Evolutionary conservation across 2,797 vertebrate species (phyloP), one percentile per base, ranked within the genome.

Genomic region (Alectoris magna): DNA sequence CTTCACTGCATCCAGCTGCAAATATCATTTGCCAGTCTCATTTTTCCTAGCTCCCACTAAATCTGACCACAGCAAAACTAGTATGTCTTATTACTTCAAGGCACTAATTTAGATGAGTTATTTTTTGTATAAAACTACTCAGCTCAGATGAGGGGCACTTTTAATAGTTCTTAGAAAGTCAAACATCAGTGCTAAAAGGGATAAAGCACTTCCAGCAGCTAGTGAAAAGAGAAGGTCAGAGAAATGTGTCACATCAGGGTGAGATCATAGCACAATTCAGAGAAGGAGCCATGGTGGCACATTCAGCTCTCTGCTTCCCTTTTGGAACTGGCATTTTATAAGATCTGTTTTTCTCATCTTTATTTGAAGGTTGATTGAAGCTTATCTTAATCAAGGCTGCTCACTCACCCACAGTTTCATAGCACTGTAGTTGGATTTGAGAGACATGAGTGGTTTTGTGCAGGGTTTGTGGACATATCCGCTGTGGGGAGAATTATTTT

Each of bases 391-490:
- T 31, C 55, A 63, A 73, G 38, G 29, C 55, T 24, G 48, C 41
- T 75, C 76, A 43, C 43, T 67, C 76, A 72, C 24, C 34, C 75
- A 44, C 3, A 6, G 72, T 49, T 78, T 85, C 70, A 58, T 6
- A 81, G 72, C 63, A 44, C 55, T 60, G 70, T 6, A 77, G 78
- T 1, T 53, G 51, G 72, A n/a, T 64, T 79, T 53, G 70, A 94
- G 67, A 87, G 72, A 24, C 59, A 72, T 0, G 3, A 56, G 84
- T 93, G 95, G 92, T 95, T 96, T 95, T 89, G 88, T n/a, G 4
- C 49, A 89, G 76, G 93, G 84, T 83, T 96, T 96, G 76, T 95
- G 96, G 91, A 92, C 60, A 75, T 24, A 88, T 81, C 89, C 2
- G 0, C 59, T 5, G 24, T 3, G 4, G 49, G 55, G 72, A 83